Base-by-base conservation (phyloP, 2,888 invertebrate species). In the Caenorhabditis sinica region DNA sequence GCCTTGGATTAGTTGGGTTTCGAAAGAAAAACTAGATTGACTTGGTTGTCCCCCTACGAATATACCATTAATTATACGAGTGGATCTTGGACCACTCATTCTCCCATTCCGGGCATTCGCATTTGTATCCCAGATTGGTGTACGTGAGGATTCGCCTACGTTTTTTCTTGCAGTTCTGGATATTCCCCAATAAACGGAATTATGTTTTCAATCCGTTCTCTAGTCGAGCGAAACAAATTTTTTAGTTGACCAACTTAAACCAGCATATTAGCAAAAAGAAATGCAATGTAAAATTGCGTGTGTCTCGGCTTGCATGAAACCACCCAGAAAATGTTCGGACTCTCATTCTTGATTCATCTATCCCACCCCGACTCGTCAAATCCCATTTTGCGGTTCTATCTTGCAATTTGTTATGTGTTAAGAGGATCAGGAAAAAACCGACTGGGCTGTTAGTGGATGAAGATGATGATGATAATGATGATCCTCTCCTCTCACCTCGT, bases 191-290 rank as follows among this genome's bases (percentile, higher is more conserved):
- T n/a, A 28, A 53, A 61, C 49, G 63, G 61, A 74, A 63, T 53
- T 53, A 63, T 74, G 36, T 68, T 76, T 49, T 76, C 65, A 45
- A n/a, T 56, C 23, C 23, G 53, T 60, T 77, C 71, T 71, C 40
- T 66, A 80, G 45, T 73, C 58, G 73, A 80, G 80, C 80, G 80
- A 51, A 33, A 58, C 58, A 66, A 80, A 80, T 65, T 79, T 53
- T 58, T 77, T 53, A 63, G 72, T 63, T 69, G 72, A 58, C 66
- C 72, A 80, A 58, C 72, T 53, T 58, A 66, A 65, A n/a, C 80
- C 63, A 65, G 43, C 61, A 71, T 65, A 65, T 61, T 71, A 71
- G 79, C 58, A 60, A 15, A 40, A 20, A 53, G 25, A 45, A 60
- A 61, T 23, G 23, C 23, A 30, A 49, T 36, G 51, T 71, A 43